These are phyloP conservation scores for Calcarius lapponicus DNA, from an alignment of 2,797 vertebrate species.

Conservation along the genomic window DNA sequence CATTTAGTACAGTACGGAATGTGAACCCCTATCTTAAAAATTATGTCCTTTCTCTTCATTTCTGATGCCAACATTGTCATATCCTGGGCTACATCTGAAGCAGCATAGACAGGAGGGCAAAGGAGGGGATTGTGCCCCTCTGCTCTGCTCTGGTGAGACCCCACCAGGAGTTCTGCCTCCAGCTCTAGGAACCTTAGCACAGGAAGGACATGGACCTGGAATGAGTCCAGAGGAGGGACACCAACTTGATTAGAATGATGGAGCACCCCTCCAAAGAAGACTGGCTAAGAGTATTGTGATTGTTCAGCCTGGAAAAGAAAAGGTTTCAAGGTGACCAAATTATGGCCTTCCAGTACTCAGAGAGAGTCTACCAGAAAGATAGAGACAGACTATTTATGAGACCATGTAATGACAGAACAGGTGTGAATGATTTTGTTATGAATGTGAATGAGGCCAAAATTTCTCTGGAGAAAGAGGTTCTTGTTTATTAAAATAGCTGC, in stretches of 20 bases:
- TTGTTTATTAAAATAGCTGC: no score
- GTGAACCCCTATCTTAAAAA: background rate
- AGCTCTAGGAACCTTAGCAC: background rate
- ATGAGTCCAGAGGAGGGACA: background rate
- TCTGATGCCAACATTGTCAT: background rate
- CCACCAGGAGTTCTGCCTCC: background rate
- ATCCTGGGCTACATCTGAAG: background rate
- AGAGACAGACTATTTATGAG: background rate
- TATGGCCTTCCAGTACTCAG: background rate
- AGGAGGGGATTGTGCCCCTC: background rate
- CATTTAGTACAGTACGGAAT: background rate
- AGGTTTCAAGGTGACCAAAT: fast-evolving
- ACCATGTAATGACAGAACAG: background rate
- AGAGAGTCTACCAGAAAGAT: background rate
- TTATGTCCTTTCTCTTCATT: background rate
- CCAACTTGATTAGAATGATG: background rate
- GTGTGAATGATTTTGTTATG: background rate
- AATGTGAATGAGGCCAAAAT: no score
- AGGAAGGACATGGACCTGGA: background rate
- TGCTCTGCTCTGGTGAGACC: background rate
- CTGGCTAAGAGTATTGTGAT: background rate
- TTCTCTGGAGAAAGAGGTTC: no score
- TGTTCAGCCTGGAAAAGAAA: background rate
- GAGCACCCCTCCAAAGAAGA: background rate
- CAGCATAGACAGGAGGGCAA: fast-evolving